Percentiles rank a stretch among this genome's conserved stretches.
phyloP scores from a whole-genome alignment of 2,113 vertebrate genomes.

The Terrapene triunguis region DNA sequence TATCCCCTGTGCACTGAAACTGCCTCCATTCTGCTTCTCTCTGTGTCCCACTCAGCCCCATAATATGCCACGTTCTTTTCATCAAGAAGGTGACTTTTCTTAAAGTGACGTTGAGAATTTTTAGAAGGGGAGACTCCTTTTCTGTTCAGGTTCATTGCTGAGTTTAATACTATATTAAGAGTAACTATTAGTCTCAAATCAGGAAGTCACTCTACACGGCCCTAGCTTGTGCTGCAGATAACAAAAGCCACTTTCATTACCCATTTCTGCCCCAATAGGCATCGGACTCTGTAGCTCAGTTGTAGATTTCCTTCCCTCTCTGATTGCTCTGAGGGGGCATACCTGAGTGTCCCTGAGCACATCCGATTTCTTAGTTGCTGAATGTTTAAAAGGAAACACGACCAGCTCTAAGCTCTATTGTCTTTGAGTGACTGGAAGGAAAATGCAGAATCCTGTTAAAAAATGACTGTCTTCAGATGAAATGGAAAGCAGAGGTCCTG shows the following conservation, averaged over 20 bases:
- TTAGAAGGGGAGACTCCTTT: background rate
- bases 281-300: background rate
- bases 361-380: background rate
- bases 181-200: background rate
- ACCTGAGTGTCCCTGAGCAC: background rate
- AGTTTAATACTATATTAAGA: background rate
- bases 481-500: background rate
- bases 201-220: background rate
- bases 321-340: background rate
- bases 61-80: background rate
- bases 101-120: background rate
- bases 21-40: background rate
- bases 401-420: background rate
- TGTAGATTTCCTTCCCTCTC: background rate
- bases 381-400: background rate
- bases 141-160: background rate
- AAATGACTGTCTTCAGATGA: background rate
- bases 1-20: background rate
- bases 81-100: background rate
- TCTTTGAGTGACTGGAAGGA: background rate
- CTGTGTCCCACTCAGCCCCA: background rate
- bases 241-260: background rate
- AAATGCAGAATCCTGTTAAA: background rate
- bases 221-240: background rate
- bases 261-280: background rate